Conservation (phyloP, 2,797 vertebrate genomes). For the Poeciliopsis turneri region DNA sequence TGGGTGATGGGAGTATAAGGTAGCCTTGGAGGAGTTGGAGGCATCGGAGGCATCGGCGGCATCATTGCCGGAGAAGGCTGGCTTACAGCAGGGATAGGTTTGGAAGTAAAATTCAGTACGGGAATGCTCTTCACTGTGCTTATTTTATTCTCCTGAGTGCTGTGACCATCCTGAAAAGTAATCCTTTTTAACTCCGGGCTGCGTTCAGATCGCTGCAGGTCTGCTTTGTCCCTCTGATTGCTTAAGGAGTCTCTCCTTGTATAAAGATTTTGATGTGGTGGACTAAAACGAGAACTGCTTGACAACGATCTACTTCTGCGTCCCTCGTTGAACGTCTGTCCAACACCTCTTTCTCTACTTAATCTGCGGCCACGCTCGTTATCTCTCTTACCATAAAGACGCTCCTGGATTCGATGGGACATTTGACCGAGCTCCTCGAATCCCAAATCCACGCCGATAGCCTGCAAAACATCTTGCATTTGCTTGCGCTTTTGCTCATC, state of each 20-base stretch:
- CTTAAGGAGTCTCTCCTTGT: slow-evolving; percentile 18
- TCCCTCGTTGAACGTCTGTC: slow-evolving; percentile 15
- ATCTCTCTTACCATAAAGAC: slow-evolving; percentile 71
- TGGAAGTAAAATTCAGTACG: slow-evolving; percentile 7
- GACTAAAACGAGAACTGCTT: slow-evolving; percentile 52
- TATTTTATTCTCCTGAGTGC: slow-evolving; percentile 9
- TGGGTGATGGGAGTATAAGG: slow-evolving; percentile 32
- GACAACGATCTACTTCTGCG: slow-evolving; percentile 58
- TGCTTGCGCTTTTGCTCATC: slow-evolving; percentile 66
- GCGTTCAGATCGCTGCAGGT: slow-evolving; percentile 9
- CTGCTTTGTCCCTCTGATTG: slow-evolving; percentile 9
- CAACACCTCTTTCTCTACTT: slow-evolving; percentile 27
- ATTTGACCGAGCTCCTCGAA: slow-evolving; percentile 74
- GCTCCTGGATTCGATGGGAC: slow-evolving; percentile 71
- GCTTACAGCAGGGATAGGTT: neutral
- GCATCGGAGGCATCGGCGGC: neutral
- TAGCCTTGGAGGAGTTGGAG: slow-evolving; percentile 1
- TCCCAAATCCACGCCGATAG: slow-evolving; percentile 73
- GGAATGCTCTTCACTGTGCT: slow-evolving; percentile 15
- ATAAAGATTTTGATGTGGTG: slow-evolving; percentile 13
- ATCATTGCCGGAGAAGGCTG: neutral
- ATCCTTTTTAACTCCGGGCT: slow-evolving; percentile 3
- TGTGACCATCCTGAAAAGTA: neutral
- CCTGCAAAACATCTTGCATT: slow-evolving; percentile 70
- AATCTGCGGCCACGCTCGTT: neutral